These are phyloP conservation scores for Aphis craccivora DNA, from an alignment of 1,140 invertebrate species.

Conservation along the genomic window DNA sequence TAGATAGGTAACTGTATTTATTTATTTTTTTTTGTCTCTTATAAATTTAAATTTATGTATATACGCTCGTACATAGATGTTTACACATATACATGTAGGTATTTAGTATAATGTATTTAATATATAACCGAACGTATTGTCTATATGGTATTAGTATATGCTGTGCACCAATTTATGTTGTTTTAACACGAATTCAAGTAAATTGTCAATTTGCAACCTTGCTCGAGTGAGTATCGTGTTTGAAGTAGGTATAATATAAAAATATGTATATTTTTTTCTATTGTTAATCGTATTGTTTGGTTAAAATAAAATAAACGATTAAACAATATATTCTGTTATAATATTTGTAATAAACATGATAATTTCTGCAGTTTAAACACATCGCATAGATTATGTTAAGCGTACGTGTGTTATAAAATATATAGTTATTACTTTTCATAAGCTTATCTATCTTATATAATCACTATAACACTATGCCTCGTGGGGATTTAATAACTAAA, in stretches of 20 bases:
- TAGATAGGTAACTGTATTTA: background rate
- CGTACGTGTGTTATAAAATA: background rate
- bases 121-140: background rate
- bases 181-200: background rate
- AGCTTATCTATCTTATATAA: constrained; percentile 10
- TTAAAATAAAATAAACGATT: background rate
- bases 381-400: background rate
- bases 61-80: background rate
- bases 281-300: no score
- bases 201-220: background rate
- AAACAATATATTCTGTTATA: background rate
- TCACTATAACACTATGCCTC: background rate
- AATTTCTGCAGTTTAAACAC: background rate
- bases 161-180: background rate
- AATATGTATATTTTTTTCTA: no score
- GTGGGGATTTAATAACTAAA: background rate
- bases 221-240: background rate
- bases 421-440: background rate
- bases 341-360: background rate
- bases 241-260: background rate
- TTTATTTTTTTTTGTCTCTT: background rate
- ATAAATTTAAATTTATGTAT: background rate
- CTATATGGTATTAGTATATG: no score
- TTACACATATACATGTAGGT: background rate
- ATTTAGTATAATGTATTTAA: background rate